A percentile compares a stretch with the other conserved stretches of the same genome.
Evolutionary conservation across 2,888 invertebrate genomes (phyloP).

Genomic region (Hypomecis atomaria): DNA sequence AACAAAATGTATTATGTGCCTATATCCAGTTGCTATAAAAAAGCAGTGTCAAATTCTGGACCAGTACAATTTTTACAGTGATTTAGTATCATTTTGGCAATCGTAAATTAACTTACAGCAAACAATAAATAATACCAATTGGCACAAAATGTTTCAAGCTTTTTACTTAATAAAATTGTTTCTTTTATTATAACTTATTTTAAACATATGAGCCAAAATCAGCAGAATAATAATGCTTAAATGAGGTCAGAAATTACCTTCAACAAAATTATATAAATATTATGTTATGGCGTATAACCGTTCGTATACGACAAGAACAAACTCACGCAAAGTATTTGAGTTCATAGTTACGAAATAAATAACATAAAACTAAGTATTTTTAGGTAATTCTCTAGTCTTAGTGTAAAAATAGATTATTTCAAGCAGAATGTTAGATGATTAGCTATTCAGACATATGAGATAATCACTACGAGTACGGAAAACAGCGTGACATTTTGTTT

Average conservation of each 20-base stretch:
- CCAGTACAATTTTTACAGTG: neutral
- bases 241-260: neutral
- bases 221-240: neutral
- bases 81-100: neutral
- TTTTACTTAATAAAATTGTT: neutral
- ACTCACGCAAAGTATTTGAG: slow-evolving; percentile 2
- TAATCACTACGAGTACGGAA: neutral
- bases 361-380: slow-evolving; percentile 2
- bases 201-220: neutral
- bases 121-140: slow-evolving; percentile 2
- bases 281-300: neutral
- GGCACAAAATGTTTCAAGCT: neutral
- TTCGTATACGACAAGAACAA: slow-evolving; percentile 2
- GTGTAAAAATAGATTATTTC: neutral
- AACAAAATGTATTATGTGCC: too few relatives aligned
- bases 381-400: neutral
- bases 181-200: neutral
- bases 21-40: too few relatives aligned
- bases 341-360: slow-evolving; percentile 14
- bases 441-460: neutral
- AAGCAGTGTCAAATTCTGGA: too few relatives aligned
- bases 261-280: neutral
- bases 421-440: neutral
- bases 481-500: too few relatives aligned
- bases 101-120: neutral